Evolutionary conservation across 1,140 invertebrate species (phyloP).

Genomic region (Agrilus planipennis): DNA sequence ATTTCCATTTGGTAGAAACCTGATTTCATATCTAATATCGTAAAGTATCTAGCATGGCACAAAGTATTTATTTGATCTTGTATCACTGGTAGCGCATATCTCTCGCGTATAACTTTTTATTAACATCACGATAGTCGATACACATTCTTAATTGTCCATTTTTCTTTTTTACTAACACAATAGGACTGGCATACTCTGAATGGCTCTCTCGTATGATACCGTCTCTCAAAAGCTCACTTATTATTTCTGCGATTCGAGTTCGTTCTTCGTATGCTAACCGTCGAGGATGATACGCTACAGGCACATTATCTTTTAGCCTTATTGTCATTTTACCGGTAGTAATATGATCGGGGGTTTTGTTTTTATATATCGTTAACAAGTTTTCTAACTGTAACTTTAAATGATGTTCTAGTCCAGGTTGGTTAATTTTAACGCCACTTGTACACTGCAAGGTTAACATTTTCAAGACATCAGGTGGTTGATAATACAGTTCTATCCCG

Average conservation of each 20-base stretch:
- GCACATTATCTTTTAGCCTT: conserved; percentile 5
- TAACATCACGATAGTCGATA: conserved; percentile 38
- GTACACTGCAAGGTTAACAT: not conserved
- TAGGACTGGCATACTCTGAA: conserved; percentile 34
- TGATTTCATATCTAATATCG: conserved; percentile 24
- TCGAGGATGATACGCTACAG: conserved; percentile 11
- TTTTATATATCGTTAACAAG: not conserved
- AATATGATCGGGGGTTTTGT: conserved; percentile 1
- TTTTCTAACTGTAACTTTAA: not conserved
- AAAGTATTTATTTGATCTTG: conserved; percentile 17
- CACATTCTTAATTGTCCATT: conserved; percentile 31
- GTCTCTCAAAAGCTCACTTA: conserved; percentile 24
- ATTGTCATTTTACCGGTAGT: conserved; percentile 5
- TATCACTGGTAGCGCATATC: conserved; percentile 21
- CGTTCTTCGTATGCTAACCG: conserved; percentile 11
- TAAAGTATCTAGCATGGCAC: conserved; percentile 15
- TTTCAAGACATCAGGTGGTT: conserved; percentile 1
- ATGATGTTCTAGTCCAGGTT: not conserved
- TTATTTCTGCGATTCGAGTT: conserved; percentile 16
- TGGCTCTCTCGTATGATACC: conserved; percentile 29
- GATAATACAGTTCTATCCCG: conserved; percentile 6
- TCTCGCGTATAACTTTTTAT: conserved; percentile 28
- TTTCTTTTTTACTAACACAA: conserved; percentile 36
- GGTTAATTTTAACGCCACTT: not conserved
- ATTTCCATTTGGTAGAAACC: conserved; percentile 20